Evolutionary conservation across 1,140 invertebrate species (phyloP).

Genomic region (Dinoponera quadriceps): DNA sequence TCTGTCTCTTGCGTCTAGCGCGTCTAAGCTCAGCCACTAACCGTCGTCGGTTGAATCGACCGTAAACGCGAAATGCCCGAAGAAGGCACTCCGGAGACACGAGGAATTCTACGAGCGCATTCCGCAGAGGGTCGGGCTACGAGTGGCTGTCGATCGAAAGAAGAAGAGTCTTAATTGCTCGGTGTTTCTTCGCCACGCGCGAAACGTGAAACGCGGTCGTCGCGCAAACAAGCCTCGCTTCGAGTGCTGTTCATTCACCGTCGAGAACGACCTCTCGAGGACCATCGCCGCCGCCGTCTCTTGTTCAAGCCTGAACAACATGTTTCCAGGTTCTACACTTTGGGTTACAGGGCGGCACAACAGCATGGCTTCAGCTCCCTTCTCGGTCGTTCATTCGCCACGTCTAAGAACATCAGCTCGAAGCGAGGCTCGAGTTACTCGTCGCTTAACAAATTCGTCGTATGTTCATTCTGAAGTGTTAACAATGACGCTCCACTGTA

Average conservation of each 20-base stretch:
- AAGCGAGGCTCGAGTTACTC: background rate
- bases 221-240: slow-evolving; percentile 67
- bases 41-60: background rate
- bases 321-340: slow-evolving; percentile 37
- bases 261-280: slow-evolving; percentile 62
- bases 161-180: slow-evolving; percentile 68
- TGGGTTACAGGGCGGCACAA: background rate
- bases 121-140: slow-evolving; percentile 18
- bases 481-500: background rate
- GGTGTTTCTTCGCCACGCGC: slow-evolving; percentile 33
- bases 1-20: no score
- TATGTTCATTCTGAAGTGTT: background rate
- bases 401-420: background rate
- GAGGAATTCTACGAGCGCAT: slow-evolving; percentile 14
- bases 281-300: slow-evolving; percentile 32
- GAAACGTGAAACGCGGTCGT: slow-evolving; percentile 46
- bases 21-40: background rate
- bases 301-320: slow-evolving; percentile 36
- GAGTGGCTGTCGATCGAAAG: slow-evolving; percentile 66
- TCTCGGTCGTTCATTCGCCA: background rate
- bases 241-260: slow-evolving; percentile 65
- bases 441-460: background rate
- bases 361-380: background rate
- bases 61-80: background rate
- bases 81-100: background rate